These are phyloP conservation scores for Blennius ocellaris DNA, from an alignment of 2,113 vertebrate genomes.

Conservation along the genomic window DNA sequence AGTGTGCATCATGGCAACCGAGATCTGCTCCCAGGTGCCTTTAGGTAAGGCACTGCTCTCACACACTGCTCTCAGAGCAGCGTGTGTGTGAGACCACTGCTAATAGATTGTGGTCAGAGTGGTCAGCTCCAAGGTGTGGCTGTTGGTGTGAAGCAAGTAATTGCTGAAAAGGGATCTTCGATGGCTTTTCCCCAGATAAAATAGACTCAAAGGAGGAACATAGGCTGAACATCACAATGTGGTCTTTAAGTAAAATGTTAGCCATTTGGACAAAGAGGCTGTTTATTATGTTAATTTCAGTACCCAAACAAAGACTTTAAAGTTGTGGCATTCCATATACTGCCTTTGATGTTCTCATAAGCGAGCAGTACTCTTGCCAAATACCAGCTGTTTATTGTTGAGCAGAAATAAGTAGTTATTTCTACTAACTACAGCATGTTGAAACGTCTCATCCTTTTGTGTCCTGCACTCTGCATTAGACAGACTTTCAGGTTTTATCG, in stretches of 20 bases:
- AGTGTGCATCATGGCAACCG: conserved; percentile 30
- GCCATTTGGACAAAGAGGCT: background rate
- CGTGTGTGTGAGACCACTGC: conserved; percentile 26
- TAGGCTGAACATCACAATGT: background rate
- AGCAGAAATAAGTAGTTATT: conserved; percentile 12
- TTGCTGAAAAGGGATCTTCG: conserved; percentile 4
- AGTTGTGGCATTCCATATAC: background rate
- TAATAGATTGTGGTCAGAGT: conserved; percentile 52
- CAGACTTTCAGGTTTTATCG: conserved; percentile 32
- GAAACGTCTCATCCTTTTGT: conserved; percentile 57
- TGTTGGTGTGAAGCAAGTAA: conserved; percentile 25
- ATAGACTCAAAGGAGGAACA: background rate
- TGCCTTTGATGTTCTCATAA: background rate
- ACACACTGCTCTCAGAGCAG: conserved; percentile 33
- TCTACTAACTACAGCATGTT: conserved; percentile 43
- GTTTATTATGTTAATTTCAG: background rate
- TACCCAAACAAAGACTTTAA: background rate
- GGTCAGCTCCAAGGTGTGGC: conserved; percentile 59
- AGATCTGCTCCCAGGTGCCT: conserved; percentile 33
- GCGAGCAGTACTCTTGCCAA: conserved; percentile 12
- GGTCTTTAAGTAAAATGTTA: background rate
- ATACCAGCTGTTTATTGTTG: conserved; percentile 8
- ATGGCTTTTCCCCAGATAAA: conserved; percentile 13
- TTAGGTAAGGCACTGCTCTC: conserved; percentile 32
- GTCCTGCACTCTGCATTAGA: conserved; percentile 27